Base-by-base conservation (phyloP, 2,113 vertebrate species). In the Psilopsiagon aurifrons region DNA sequence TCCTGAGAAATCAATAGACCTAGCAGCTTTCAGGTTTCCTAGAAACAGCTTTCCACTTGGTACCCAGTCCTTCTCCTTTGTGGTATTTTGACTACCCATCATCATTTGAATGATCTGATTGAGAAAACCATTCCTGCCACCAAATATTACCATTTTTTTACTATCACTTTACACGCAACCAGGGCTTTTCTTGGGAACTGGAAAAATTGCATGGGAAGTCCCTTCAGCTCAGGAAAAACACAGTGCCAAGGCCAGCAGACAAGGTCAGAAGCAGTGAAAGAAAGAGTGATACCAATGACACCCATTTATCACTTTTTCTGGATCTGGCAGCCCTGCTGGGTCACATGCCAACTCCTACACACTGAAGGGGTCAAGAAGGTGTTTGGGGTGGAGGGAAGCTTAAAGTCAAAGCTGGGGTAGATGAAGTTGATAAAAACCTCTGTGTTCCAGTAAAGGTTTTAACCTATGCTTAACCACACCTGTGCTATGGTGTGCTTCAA, bases 261-360 rank as follows among this genome's bases (percentile, higher is more conserved):
- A 44, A 16, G 11, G 17, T 7, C 33, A 33, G 25, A 29, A 23
- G 35, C 24, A 41, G 16, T 6, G 13, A 47, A 83, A 39, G 13
- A 9, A 62, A n/a, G 2, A 64, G 8, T 1, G 1, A 35, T 31
- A 41, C 2, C 9, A 49, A 0, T 1, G 9, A 49, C 11, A 78
- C 0, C 7, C 3, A 16, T n/a, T 68, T 66, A 24, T 8, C 2
- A 9, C 9, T 59, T 86, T 39, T 57, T 63, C 29, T 62, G 52
- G 4, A 31, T 85, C 55, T 75, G 15, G 3, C 19, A 44, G 25
- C 8, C 9, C 9, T 41, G 0, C 16, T 75, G 57, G 16, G 6
- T 49, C 15, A 67, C 35, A 41, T 0, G 4, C 2, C 35, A 76
- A 7, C 16, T 77, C 86, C 18, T 15, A 67, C 11, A 2, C 2